Conservation (phyloP, 2,797 vertebrate genomes). For the Agapornis canus region DNA sequence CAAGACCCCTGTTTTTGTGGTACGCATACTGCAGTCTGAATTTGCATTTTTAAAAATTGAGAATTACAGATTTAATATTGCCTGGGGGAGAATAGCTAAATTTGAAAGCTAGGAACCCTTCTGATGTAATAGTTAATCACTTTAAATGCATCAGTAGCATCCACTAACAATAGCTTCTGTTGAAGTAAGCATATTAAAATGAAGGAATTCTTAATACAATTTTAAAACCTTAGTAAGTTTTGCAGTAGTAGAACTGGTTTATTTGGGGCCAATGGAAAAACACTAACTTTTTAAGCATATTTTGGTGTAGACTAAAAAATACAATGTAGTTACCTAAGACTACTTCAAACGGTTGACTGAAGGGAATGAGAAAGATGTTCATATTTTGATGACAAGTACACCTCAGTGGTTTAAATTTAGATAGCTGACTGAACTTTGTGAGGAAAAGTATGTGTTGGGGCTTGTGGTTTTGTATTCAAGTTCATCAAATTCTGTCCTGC, state of each 20-base stretch:
- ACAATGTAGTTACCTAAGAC: background rate
- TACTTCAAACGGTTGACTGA: constrained; percentile 19
- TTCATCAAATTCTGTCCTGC: background rate
- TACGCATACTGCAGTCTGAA: background rate
- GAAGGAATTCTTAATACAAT: background rate
- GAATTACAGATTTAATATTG: constrained; percentile 25
- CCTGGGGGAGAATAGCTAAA: background rate
- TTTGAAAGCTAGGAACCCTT: constrained; percentile 31
- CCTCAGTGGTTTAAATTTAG: background rate
- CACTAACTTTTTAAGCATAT: background rate
- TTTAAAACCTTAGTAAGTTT: background rate
- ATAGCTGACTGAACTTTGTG: background rate
- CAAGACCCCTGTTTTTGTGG: background rate
- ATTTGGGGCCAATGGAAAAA: background rate
- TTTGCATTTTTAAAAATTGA: background rate
- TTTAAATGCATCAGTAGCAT: constrained; percentile 8
- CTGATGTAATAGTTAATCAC: constrained; percentile 30
- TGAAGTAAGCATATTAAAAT: constrained; percentile 17
- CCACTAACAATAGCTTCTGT: background rate
- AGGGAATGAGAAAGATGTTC: constrained; percentile 28
- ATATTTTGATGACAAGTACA: constrained; percentile 19
- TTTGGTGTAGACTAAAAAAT: background rate
- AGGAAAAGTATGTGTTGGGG: background rate
- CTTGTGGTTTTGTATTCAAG: background rate
- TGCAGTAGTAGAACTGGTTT: background rate